Conservation (phyloP, 1,140 invertebrate species). For the Archivesica marissinica region DNA sequence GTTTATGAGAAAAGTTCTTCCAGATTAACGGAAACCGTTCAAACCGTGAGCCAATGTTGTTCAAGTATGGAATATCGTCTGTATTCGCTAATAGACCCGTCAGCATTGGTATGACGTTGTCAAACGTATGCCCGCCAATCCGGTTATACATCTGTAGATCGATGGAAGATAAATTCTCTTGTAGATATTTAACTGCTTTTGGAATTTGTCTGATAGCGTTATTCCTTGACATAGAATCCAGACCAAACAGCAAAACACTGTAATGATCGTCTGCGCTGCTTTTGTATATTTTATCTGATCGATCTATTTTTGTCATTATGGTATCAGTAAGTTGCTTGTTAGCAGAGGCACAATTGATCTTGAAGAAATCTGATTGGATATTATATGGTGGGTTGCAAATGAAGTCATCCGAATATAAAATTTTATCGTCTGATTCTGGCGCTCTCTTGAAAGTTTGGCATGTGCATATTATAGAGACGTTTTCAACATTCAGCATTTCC, state of each 20-base stretch:
- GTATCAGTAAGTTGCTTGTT: constrained; percentile 68
- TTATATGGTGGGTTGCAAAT: constrained; percentile 61
- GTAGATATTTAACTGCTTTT: constrained; percentile 87
- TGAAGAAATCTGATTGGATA: constrained; percentile 83
- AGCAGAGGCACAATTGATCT: constrained; percentile 73
- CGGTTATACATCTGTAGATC: constrained; percentile 81
- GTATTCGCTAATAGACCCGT: constrained; percentile 23
- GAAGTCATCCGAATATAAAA: constrained; percentile 75
- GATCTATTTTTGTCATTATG: constrained; percentile 50
- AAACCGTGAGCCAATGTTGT: constrained; percentile 5
- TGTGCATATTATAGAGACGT: constrained; percentile 72
- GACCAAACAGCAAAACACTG: constrained; percentile 90
- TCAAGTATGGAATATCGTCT: constrained; percentile 22
- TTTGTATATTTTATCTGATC: background rate
- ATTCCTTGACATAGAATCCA: constrained; percentile 93
- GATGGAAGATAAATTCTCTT: constrained; percentile 71
- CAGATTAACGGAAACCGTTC: constrained; percentile 77
- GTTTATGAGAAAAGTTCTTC: constrained; percentile 83
- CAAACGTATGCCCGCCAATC: constrained; percentile 67
- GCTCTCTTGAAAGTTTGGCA: constrained; percentile 9
- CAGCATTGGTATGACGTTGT: constrained; percentile 56
- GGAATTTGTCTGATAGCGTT: constrained; percentile 93
- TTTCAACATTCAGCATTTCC: constrained; percentile 68
- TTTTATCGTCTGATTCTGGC: constrained; percentile 67
- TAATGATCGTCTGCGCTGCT: constrained; percentile 38